Conservation (phyloP, 1,140 invertebrate species). For the Zaprionus africanus region DNA sequence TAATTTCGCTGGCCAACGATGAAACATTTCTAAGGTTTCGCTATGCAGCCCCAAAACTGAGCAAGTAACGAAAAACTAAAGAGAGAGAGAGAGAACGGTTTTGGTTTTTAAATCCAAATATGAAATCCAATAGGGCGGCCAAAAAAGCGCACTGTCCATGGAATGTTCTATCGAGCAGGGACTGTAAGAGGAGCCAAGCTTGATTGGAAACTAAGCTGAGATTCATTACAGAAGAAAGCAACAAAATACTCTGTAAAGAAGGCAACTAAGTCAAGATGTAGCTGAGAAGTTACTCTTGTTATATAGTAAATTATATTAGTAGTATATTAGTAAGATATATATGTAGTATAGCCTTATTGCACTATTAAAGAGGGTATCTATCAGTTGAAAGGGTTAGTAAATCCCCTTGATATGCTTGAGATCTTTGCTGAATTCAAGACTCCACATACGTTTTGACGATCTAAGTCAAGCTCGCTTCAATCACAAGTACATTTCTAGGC, state of each 20-base stretch:
- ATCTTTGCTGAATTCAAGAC: too few species aligned
- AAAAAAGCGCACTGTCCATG: constrained; percentile 52
- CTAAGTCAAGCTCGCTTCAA: background rate
- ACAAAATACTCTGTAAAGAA: constrained; percentile 7
- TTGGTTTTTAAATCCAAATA: constrained; percentile 57
- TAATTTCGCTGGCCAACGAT: constrained; percentile 64
- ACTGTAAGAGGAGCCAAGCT: constrained; percentile 8
- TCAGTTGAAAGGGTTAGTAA: too few species aligned
- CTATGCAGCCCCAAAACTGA: constrained; percentile 11
- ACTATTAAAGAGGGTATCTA: too few species aligned
- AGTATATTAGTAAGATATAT: too few species aligned
- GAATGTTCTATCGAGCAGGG: constrained; percentile 27
- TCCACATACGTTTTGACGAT: too few species aligned
- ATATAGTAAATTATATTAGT: too few species aligned
- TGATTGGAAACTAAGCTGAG: background rate
- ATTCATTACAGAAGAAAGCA: background rate
- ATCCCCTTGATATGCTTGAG: too few species aligned
- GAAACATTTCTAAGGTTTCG: constrained; percentile 66
- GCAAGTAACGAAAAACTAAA: constrained; percentile 25
- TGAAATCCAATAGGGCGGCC: constrained; percentile 71
- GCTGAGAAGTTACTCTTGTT: too few species aligned
- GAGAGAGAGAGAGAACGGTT: constrained; percentile 3
- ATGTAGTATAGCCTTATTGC: too few species aligned
- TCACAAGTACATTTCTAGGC: constrained; percentile 11
- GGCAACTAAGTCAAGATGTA: too few species aligned